Conservation (phyloP, 2,888 invertebrate species). For the Merodon equestris region DNA sequence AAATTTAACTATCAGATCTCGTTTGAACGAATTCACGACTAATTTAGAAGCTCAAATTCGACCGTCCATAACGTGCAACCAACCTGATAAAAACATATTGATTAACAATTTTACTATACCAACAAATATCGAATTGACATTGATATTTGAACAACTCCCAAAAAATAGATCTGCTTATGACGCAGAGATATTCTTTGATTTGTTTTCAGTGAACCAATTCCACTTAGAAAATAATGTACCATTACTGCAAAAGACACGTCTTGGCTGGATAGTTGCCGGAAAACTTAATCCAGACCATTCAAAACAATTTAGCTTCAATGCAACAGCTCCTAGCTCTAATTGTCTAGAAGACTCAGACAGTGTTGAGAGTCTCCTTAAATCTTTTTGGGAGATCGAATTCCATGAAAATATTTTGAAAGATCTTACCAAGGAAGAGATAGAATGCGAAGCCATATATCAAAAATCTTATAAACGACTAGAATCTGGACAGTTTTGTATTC, state of each 20-base stretch:
- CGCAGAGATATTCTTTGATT: slow-evolving; percentile 23
- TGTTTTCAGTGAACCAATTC: slow-evolving; percentile 21
- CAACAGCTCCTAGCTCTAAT: too few species aligned
- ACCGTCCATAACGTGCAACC: slow-evolving; percentile 18
- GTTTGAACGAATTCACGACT: slow-evolving; percentile 6
- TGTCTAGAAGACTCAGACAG: too few species aligned
- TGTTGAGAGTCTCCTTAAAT: too few species aligned
- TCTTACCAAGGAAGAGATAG: too few species aligned
- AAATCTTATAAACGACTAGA: too few species aligned
- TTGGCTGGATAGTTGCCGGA: slow-evolving; percentile 24
- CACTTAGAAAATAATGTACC: slow-evolving; percentile 14
- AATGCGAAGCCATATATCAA: slow-evolving; percentile 48
- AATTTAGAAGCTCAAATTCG: slow-evolving; percentile 5
- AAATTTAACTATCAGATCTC: slow-evolving; percentile 1
- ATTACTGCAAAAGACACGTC: slow-evolving; percentile 19
- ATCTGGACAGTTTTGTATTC: slow-evolving; percentile 37
- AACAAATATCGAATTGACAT: background rate
- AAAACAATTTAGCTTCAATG: too few species aligned
- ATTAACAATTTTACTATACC: background rate
- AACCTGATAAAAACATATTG: background rate
- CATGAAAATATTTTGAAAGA: too few species aligned
- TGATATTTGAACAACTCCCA: background rate
- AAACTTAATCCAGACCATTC: background rate
- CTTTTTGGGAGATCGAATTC: too few species aligned
- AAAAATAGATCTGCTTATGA: slow-evolving; percentile 25